Percentiles rank a stretch among this genome's conserved stretches.
Evolutionary conservation across 2,113 vertebrate genomes (phyloP).

Genomic region (Plecturocebus donacophilus): DNA sequence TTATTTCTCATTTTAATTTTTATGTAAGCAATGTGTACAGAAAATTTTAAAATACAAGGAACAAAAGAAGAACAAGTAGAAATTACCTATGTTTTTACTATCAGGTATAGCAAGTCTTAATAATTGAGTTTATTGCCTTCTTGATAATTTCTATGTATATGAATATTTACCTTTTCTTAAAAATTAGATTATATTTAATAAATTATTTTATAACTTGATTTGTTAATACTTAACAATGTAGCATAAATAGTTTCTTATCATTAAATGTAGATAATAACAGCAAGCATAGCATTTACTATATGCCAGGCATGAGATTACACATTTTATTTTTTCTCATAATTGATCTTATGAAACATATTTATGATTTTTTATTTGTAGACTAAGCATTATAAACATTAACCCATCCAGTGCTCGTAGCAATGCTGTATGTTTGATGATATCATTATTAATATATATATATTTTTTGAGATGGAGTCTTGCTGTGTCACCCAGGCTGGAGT

Average conservation of each 20-base stretch:
- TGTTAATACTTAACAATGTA: not conserved
- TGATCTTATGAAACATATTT: not conserved
- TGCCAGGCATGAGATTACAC: not conserved
- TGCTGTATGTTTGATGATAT: not conserved
- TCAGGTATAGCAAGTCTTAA: not conserved
- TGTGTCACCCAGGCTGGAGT: too few relatives aligned
- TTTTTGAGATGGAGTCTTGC: too few relatives aligned
- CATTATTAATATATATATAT: not conserved
- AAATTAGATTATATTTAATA: constrained; percentile 1
- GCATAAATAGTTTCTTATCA: not conserved
- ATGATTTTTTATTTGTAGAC: not conserved
- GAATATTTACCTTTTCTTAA: constrained; percentile 28
- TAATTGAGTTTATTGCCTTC: not conserved
- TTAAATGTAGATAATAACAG: constrained; percentile 9
- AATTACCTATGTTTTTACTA: not conserved
- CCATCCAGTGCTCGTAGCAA: not conserved
- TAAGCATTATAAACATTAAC: not conserved
- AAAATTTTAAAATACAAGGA: constrained; percentile 2
- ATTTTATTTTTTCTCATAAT: not conserved
- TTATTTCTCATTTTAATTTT: constrained; percentile 32
- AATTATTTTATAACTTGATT: not conserved
- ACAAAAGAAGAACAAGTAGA: not conserved
- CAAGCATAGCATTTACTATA: not conserved
- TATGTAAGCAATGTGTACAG: not conserved
- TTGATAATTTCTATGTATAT: not conserved